Percentiles rank a stretch among this genome's conserved stretches.
phyloP scores from a whole-genome alignment of 2,797 vertebrate species.

The Pagetopsis macropterus region DNA sequence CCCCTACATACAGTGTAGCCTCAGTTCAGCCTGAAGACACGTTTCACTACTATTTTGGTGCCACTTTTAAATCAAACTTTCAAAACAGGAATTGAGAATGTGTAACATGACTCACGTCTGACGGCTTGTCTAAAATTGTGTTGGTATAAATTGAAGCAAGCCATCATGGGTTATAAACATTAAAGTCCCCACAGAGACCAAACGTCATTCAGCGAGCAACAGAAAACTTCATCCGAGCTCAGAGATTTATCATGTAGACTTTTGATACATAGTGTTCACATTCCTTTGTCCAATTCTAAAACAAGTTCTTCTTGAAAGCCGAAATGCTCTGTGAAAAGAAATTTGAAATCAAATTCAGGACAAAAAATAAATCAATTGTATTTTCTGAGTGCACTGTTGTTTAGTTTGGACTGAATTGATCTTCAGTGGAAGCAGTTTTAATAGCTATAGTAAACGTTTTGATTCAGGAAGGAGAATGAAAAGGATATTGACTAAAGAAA shows the following conservation, averaged over 20 bases:
- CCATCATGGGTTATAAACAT: conserved; percentile 5
- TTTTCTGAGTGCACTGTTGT: conserved; percentile 17
- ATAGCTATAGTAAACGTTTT: conserved; percentile 26
- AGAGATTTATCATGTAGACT: not conserved
- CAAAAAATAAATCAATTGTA: conserved; percentile 21
- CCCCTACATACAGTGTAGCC: too few species aligned
- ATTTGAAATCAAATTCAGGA: conserved; percentile 27
- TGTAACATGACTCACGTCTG: not conserved
- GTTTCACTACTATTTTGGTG: not conserved
- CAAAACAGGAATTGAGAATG: not conserved
- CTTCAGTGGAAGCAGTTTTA: conserved; percentile 1
- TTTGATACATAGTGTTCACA: not conserved
- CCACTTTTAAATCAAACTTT: conserved; percentile 4
- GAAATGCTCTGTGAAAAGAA: conserved; percentile 5
- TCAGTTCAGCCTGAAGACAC: not conserved
- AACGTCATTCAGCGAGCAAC: not conserved
- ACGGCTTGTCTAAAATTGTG: not conserved
- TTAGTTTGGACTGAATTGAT: conserved; percentile 34
- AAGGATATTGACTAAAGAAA: conserved; percentile 30
- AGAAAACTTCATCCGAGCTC: not conserved
- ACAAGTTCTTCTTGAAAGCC: conserved; percentile 17
- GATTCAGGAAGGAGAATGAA: conserved; percentile 36
- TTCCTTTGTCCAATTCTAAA: conserved; percentile 4
- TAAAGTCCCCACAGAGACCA: not conserved
- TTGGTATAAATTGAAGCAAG: conserved; percentile 19